These are phyloP conservation scores for Drosophila pseudoobscura DNA, from an alignment of 1,140 invertebrate genomes.

Conservation along the genomic window DNA sequence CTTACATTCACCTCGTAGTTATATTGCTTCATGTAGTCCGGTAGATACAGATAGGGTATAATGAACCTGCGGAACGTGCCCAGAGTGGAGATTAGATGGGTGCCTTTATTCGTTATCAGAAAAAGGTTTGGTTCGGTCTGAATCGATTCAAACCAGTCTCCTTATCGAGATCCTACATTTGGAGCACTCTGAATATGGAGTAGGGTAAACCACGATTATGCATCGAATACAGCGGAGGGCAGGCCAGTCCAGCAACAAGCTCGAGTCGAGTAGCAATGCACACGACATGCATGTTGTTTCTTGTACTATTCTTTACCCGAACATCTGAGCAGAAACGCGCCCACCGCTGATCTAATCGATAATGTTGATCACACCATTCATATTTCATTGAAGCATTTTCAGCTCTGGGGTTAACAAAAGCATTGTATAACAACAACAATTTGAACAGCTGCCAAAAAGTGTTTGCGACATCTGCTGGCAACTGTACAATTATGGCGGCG, in stretches of 20 bases:
- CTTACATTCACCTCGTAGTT: conserved; percentile 88
- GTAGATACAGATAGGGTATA: conserved; percentile 94
- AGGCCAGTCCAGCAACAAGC: too few relatives aligned
- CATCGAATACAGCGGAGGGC: too few relatives aligned
- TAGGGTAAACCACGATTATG: conserved; percentile 1
- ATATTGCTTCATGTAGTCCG: conserved; percentile 87
- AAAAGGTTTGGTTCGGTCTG: conserved; percentile 10
- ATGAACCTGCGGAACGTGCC: conserved; percentile 86
- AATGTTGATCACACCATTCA: neutral
- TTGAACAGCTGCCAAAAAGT: conserved; percentile 53
- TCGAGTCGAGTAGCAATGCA: too few relatives aligned
- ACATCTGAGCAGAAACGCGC: too few relatives aligned
- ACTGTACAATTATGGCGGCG: conserved; percentile 27
- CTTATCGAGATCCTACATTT: conserved; percentile 29
- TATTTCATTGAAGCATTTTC: neutral
- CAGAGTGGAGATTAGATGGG: conserved; percentile 9
- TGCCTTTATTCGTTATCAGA: neutral
- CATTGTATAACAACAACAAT: conserved; percentile 15
- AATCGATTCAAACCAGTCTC: conserved; percentile 26
- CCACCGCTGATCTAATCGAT: conserved; percentile 4
- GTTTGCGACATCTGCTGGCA: conserved; percentile 37
- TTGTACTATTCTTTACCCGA: too few relatives aligned
- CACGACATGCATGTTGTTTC: too few relatives aligned
- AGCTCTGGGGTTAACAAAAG: neutral
- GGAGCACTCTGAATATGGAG: neutral